These are phyloP conservation scores for Xiphophorus maculatus DNA, from an alignment of 2,113 vertebrate species.

Conservation along the genomic window DNA sequence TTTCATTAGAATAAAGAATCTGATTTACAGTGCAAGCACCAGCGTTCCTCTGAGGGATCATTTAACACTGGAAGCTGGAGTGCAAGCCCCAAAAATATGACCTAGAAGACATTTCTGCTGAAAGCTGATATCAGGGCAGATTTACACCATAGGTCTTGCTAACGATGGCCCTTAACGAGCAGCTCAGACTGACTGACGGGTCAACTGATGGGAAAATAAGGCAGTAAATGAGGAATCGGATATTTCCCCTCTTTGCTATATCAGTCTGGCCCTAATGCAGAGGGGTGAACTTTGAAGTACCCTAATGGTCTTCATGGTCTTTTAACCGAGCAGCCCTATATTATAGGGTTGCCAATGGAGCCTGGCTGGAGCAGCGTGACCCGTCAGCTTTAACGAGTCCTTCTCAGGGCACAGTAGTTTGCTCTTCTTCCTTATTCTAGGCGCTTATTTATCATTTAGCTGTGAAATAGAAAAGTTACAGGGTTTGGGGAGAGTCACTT, in stretches of 20 bases:
- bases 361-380: slow-evolving; percentile 74
- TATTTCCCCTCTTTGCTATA: slow-evolving; percentile 65
- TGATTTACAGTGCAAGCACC: slow-evolving; percentile 42
- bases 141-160: slow-evolving; percentile 65
- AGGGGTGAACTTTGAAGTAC: slow-evolving; percentile 77
- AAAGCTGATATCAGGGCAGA: slow-evolving; percentile 84
- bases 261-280: slow-evolving; percentile 61
- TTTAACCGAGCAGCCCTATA: slow-evolving; percentile 70
- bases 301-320: slow-evolving; percentile 79
- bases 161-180: slow-evolving; percentile 71
- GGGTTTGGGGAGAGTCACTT: slow-evolving; percentile 16
- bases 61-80: slow-evolving; percentile 59
- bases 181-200: slow-evolving; percentile 66
- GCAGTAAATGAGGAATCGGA: slow-evolving; percentile 67
- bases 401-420: slow-evolving; percentile 63
- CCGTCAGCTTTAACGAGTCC: slow-evolving; percentile 76
- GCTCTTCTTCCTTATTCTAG: slow-evolving; percentile 61
- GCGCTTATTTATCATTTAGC: slow-evolving; percentile 68
- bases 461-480: not conserved
- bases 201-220: slow-evolving; percentile 62
- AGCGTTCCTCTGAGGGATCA: slow-evolving; percentile 51
- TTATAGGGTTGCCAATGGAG: slow-evolving; percentile 75
- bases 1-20: slow-evolving; percentile 41
- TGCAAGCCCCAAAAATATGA: slow-evolving; percentile 82
- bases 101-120: slow-evolving; percentile 81